A percentile compares a stretch with the other conserved stretches of the same genome.
Evolutionary conservation across 2,113 vertebrate genomes (phyloP).

Genomic region (Lophius piscatorius): DNA sequence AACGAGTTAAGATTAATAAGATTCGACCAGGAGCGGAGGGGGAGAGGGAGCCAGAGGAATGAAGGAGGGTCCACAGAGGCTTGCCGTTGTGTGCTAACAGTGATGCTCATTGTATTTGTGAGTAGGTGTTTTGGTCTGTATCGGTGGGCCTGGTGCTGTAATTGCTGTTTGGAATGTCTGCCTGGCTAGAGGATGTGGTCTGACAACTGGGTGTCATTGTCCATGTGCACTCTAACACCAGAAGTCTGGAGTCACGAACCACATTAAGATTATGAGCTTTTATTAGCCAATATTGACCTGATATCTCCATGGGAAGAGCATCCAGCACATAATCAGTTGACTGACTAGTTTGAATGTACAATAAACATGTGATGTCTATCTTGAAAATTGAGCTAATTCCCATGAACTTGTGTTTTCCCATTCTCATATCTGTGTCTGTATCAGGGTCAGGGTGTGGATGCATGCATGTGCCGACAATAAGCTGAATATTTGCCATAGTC

Average conservation of each 20-base stretch:
- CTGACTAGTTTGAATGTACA: constrained; percentile 45
- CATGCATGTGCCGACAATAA: constrained; percentile 1
- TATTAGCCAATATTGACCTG: constrained; percentile 69
- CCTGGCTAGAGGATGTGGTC: constrained; percentile 70
- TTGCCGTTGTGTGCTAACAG: constrained; percentile 78
- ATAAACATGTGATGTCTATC: constrained; percentile 60
- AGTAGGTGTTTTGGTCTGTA: constrained; percentile 81
- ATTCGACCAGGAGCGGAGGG: constrained; percentile 65
- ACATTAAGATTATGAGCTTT: constrained; percentile 70
- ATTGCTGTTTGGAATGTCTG: constrained; percentile 80
- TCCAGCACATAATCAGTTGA: constrained; percentile 55
- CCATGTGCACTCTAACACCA: constrained; percentile 51
- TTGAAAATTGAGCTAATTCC: constrained; percentile 44
- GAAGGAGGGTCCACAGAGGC: constrained; percentile 60
- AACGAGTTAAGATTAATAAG: constrained; percentile 79
- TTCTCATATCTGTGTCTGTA: constrained; percentile 2
- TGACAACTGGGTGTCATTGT: constrained; percentile 80
- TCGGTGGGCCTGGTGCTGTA: constrained; percentile 74
- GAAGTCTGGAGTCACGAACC: constrained; percentile 63
- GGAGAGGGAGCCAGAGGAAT: constrained; percentile 59
- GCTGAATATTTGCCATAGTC: background rate
- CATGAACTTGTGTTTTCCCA: constrained; percentile 10
- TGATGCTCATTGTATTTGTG: constrained; percentile 68
- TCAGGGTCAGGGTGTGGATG: background rate
- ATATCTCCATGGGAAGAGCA: constrained; percentile 56